Evolutionary conservation across 2,888 invertebrate species (phyloP), one percentile per base, ranked within the genome.

Genomic region (Cryptocheilus praepositus): DNA sequence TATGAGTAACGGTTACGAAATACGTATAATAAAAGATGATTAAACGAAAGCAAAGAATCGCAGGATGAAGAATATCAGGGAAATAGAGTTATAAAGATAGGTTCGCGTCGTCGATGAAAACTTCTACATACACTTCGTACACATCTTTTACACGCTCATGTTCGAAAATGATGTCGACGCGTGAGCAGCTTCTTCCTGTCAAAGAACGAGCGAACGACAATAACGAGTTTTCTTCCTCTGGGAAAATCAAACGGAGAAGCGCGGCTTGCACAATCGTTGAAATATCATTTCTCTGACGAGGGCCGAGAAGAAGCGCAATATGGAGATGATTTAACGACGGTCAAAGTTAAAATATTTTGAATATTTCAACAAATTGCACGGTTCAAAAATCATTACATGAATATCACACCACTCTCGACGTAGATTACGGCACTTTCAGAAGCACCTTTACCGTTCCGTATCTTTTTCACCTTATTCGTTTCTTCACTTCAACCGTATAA

Each of bases 291-390:
- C 43, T 59, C 70, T 70, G 65, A 65, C 75, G 73, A 79, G n/a
- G 60, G 74, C 61, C 49, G 70, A 74, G 58, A 77, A 67, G 73
- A 77, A 70, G 75, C 68, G 77, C 75, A 80, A 73, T 75, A 71
- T 70, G 75, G 59, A 71, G 73, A 73, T 66, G 76, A 69, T 49
- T 52, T 3, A 49, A 21, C 36, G 60, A 18, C 69, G 68, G 70
- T 76, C 62, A 67, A 70, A 70, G 68, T 65, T 80, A 79, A 80
- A 71, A 72, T 78, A 79, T 80, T 72, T 65, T 70, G 70, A 80
- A 81, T 74, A 70, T 79, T 71, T 79, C 71, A 80, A 82, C 80
- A 79, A 77, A 82, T 83, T 83, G 83, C 83, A 83, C 83, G 78
- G 71, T 83, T 74, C 72, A 76, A 79, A 77, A 74, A 36, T 36